phyloP scores from a whole-genome alignment of 2,888 invertebrate genomes.

The Diaperis boleti region DNA sequence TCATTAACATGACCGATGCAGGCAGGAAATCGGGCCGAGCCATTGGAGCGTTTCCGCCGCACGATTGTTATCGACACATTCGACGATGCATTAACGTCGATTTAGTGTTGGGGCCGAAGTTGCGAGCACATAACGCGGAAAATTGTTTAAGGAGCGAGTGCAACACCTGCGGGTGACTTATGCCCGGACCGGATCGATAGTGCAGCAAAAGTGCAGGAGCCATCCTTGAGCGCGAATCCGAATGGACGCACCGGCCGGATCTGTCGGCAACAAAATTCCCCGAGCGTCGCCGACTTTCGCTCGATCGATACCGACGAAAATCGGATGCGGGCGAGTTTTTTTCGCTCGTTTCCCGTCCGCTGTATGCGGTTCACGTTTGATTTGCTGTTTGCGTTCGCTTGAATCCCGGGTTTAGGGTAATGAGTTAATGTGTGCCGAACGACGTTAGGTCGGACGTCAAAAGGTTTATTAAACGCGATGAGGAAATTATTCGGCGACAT shows the following conservation, averaged over 20 bases:
- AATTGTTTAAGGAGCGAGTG: conserved; percentile 9
- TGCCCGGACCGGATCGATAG: conserved; percentile 20
- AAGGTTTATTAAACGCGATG: conserved; percentile 34
- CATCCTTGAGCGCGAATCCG: no score
- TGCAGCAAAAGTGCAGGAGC: no score
- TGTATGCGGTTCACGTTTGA: conserved; percentile 33
- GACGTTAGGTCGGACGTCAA: conserved; percentile 32
- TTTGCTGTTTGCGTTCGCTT: conserved; percentile 33
- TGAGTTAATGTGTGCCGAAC: conserved; percentile 37
- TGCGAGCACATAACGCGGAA: conserved; percentile 8
- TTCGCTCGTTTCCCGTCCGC: conserved; percentile 30
- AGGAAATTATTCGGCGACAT: conserved; percentile 23
- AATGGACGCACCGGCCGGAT: no score
- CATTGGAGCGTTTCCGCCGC: conserved; percentile 41
- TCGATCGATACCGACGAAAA: conserved; percentile 36
- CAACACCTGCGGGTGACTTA: background rate
- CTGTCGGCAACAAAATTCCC: no score
- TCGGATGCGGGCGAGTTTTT: conserved; percentile 26
- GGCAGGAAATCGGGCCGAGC: conserved; percentile 46
- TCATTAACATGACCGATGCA: conserved; percentile 45
- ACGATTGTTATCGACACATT: conserved; percentile 30
- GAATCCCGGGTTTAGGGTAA: conserved; percentile 27
- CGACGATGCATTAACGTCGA: conserved; percentile 29
- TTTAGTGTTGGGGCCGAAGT: conserved; percentile 2
- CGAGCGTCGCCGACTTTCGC: conserved; percentile 6